These are phyloP conservation scores for Rhodeus uyekii DNA, from an alignment of 2,797 vertebrate species.

Conservation along the genomic window DNA sequence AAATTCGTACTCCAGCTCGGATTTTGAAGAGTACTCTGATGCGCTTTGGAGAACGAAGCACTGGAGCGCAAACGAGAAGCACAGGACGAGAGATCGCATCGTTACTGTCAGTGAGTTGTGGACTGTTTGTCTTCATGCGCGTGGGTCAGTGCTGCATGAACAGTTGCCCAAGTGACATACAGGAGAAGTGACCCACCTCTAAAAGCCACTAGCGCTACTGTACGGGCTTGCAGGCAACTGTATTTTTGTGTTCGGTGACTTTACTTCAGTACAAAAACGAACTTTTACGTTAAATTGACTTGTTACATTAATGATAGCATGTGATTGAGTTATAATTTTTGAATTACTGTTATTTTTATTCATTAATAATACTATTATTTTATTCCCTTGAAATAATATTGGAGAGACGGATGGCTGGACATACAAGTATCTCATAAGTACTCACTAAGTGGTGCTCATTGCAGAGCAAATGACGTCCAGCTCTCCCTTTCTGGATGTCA, in stretches of 20 bases:
- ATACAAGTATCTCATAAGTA: not conserved
- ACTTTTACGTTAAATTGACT: not conserved
- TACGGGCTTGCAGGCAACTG: too few species aligned
- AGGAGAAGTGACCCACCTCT: conserved; percentile 25
- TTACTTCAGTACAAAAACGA: not conserved
- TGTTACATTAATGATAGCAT: not conserved
- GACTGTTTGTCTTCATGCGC: conserved; percentile 5
- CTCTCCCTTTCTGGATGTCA: not conserved
- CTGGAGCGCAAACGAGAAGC: conserved; percentile 56
- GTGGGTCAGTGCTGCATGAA: not conserved
- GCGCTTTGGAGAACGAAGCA: conserved; percentile 43
- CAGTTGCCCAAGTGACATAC: conserved; percentile 20
- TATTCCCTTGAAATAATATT: not conserved
- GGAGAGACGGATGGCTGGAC: not conserved
- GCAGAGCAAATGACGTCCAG: not conserved
- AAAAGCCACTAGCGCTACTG: not conserved
- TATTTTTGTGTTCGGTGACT: not conserved
- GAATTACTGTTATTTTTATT: too few species aligned
- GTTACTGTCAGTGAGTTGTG: conserved; percentile 29
- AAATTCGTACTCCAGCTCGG: conserved; percentile 74
- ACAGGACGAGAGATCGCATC: conserved; percentile 63
- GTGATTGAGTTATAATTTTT: not conserved
- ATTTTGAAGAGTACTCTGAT: conserved; percentile 69
- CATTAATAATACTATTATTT: too few species aligned
- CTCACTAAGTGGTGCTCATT: not conserved